These are phyloP conservation scores for Polydrusus cervinus DNA, from an alignment of 2,888 invertebrate species.

Conservation along the genomic window DNA sequence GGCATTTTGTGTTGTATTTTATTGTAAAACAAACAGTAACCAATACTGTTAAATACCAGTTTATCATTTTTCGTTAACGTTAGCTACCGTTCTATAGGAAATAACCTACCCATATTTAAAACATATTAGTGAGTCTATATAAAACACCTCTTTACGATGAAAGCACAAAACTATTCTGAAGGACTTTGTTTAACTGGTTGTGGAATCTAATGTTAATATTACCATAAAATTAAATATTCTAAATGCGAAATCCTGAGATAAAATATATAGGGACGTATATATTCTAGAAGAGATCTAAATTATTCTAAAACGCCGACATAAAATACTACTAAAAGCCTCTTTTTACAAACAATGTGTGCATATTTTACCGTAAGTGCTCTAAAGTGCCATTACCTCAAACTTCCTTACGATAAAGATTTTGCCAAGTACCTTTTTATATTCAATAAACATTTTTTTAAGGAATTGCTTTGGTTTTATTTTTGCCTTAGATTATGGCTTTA, in stretches of 20 bases:
- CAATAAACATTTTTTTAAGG: conserved; percentile 26
- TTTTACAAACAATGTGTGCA: conserved; percentile 34
- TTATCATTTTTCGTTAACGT: too few species aligned
- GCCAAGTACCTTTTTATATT: conserved; percentile 30
- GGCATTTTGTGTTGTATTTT: too few species aligned
- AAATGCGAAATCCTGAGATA: neutral
- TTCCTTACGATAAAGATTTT: conserved; percentile 20
- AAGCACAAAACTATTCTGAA: too few species aligned
- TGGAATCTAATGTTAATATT: too few species aligned
- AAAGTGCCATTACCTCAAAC: conserved; percentile 29
- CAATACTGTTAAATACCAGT: too few species aligned
- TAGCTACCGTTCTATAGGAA: too few species aligned
- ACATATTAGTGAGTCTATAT: too few species aligned
- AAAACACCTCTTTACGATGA: too few species aligned
- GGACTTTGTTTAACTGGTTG: too few species aligned
- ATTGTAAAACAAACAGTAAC: too few species aligned
- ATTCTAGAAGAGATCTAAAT: neutral
- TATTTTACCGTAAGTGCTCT: conserved; percentile 33
- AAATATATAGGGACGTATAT: neutral
- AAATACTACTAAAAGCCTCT: conserved; percentile 26
- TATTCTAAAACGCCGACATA: conserved; percentile 17
- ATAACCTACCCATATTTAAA: too few species aligned
- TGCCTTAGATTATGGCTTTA: neutral
- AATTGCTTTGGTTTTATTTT: neutral
- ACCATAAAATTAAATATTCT: too few species aligned